A percentile compares a stretch with the other conserved stretches of the same genome.
Conservation (phyloP, 2,113 vertebrate genomes). For the Phrynosoma platyrhinos region DNA sequence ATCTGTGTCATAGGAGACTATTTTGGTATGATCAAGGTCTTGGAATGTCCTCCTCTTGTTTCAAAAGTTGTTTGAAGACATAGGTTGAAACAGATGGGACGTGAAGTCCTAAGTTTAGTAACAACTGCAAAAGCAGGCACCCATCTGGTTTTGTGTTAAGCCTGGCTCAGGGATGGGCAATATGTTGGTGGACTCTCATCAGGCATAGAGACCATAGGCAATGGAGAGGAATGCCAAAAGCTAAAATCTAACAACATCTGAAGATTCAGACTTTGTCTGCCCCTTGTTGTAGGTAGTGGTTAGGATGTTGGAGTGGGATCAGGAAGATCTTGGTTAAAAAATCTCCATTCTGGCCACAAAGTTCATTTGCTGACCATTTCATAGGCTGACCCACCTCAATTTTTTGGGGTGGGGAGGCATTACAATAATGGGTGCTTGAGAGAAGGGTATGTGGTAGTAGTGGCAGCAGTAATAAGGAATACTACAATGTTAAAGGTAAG, state of each 20-base stretch:
- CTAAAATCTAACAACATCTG: too few relatives aligned
- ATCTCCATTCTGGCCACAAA: background rate
- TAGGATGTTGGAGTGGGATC: background rate
- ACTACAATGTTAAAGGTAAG: too few relatives aligned
- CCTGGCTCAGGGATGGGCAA: too few relatives aligned
- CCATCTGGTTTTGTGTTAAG: background rate
- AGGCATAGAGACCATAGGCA: too few relatives aligned
- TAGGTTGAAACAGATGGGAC: background rate
- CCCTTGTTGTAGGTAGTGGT: background rate
- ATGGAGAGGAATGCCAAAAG: too few relatives aligned
- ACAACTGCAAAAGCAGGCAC: background rate
- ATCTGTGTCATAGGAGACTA: background rate
- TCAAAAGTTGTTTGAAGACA: background rate
- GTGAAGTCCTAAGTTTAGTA: background rate
- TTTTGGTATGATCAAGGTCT: background rate
- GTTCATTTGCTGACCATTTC: too few relatives aligned
- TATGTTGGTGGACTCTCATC: too few relatives aligned
- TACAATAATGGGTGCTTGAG: background rate
- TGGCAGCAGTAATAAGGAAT: too few relatives aligned
- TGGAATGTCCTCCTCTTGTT: conserved; percentile 9
- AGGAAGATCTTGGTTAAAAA: background rate
- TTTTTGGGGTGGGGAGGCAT: background rate
- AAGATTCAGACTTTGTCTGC: too few relatives aligned
- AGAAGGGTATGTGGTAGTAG: background rate
- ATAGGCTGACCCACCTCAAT: too few relatives aligned